Base-by-base conservation (phyloP, 2,797 vertebrate species). In the Sphenopsis melanotis region DNA sequence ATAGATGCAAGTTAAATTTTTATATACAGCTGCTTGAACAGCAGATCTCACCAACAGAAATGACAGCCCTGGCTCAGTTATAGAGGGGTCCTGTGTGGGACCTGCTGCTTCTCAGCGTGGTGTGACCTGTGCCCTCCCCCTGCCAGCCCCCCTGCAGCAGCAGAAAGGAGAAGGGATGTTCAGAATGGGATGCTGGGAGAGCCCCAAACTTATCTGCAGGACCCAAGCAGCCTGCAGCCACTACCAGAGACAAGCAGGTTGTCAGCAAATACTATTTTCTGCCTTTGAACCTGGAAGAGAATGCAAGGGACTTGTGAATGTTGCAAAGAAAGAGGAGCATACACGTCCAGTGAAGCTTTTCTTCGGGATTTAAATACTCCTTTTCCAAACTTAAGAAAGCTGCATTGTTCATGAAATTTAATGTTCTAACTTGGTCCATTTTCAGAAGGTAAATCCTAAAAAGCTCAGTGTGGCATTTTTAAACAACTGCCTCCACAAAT, bases 381-480 rank as follows among this genome's bases (percentile, higher is more conserved):
- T 95, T 97, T 96, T 63, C 94, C 92, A 90, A 91, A 96, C 93
- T 92, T 93, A 70, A 95, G 74, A 91, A 94, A 96, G 82, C 86
- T 66, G 74, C 80, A 93, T 96, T 97, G 96, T 97, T 97, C 76
- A 32, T 50, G 75, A 92, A 97, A 97, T 96, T 95, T 96, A 95
- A 97, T 78, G 93, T 94, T 95, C 69, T 70, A 77, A 71, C 90
- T 91, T 60, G 50, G 53, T 94, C 93, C 94, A 64, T 92, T 96
- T 94, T 97, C 95, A 91, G 71, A 87, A 97, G 94, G 96, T 96
- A 98, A 98, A 98, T 97, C 96, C 96, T 92, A 66, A 96, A 97
- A 97, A 92, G 96, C 96, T 96, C 91, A 63, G 80, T 70, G 10
- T 95, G 96, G 97, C 96, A 90, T 87, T 97, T 96, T 97, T 86